A percentile compares a stretch with the other conserved stretches of the same genome.
Evolutionary conservation across 2,888 invertebrate species (phyloP).

Genomic region (Hemicrepidius hirtus): DNA sequence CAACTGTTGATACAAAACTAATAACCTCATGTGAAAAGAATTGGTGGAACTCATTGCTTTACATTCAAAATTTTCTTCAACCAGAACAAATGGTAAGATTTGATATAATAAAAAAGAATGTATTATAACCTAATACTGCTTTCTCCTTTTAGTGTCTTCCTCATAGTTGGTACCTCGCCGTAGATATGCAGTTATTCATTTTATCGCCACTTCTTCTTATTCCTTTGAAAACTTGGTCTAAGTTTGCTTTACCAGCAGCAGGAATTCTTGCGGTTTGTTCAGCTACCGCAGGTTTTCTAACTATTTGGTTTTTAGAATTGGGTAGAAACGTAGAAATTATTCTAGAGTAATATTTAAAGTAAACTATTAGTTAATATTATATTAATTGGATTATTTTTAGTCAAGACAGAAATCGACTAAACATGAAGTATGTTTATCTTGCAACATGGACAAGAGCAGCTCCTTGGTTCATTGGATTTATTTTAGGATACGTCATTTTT

Average conservation of each 20-base stretch:
- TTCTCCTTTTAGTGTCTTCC: constrained; percentile 6
- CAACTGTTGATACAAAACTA: not conserved
- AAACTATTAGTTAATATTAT: not conserved
- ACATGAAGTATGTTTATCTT: constrained; percentile 8
- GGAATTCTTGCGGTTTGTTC: not conserved
- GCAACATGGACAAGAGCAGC: constrained; percentile 33
- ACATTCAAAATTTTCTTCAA: constrained; percentile 56
- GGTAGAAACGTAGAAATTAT: not conserved
- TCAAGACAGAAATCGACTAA: not conserved
- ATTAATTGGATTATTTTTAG: not conserved
- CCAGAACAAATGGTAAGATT: constrained; percentile 32
- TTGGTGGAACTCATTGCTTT: constrained; percentile 17
- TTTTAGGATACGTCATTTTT: constrained; percentile 40
- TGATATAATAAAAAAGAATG: not conserved
- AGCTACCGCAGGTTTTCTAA: not conserved
- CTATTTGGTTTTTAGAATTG: not conserved
- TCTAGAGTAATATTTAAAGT: not conserved
- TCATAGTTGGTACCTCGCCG: constrained; percentile 14
- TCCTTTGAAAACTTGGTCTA: not conserved
- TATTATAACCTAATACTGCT: not conserved
- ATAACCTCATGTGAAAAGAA: not conserved
- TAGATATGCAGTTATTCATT: constrained; percentile 19
- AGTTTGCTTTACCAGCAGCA: not conserved
- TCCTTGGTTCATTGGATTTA: constrained; percentile 44
- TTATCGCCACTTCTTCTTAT: constrained; percentile 16